Evolutionary conservation across 2,113 vertebrate genomes (phyloP), one percentile per base, ranked within the genome.

Genomic region (Petaurus breviceps): DNA sequence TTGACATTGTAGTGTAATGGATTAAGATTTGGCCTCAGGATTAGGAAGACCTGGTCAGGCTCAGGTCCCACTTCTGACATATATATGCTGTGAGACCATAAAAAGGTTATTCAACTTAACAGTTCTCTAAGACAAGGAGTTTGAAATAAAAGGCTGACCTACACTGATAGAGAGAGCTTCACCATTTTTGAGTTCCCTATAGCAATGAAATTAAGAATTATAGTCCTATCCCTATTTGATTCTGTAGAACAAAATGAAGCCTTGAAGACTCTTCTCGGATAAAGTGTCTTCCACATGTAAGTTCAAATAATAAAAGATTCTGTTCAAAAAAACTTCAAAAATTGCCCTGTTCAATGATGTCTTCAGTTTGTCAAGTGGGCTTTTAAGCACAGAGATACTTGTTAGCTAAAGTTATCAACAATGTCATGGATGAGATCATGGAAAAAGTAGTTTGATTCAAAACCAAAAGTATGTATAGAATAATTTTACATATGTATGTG

Each of bases 281-380:
- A 77, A n/a, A 19, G n/a, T 37, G 61, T 37, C 31, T 68, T 68
- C 12, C 28, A 68, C 31, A 68, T 37, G 57, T 37, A 68, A 0
- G 14, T 12, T 68, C 11, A 68, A 68, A 95, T 91, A 94, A 90
- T 53, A 57, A 92, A 90, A 61, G 24, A 68, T 43, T 92, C 90
- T 26, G 22, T 61, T 92, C 37, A 94, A 94, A 92, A 28, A 46
- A 53, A 51, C 19, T 28, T 51, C 92, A 68, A 61, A 68, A 68
- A 68, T 37, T 37, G 12, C 57, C 24, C 23, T 31, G 57, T 68
- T 68, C 57, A 37, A 28, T 68, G 31, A 37, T 37, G 8, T 37
- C 31, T 68, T 68, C 10, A 68, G 57, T 37, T 31, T 68, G 37
- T 37, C 57, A 68, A 68, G 26, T 61, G 57, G 31, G 28, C 10